Evolutionary conservation across 2,888 invertebrate species (phyloP), one percentile per base, ranked within the genome.

Genomic region (Drosophila nigricruria): DNA sequence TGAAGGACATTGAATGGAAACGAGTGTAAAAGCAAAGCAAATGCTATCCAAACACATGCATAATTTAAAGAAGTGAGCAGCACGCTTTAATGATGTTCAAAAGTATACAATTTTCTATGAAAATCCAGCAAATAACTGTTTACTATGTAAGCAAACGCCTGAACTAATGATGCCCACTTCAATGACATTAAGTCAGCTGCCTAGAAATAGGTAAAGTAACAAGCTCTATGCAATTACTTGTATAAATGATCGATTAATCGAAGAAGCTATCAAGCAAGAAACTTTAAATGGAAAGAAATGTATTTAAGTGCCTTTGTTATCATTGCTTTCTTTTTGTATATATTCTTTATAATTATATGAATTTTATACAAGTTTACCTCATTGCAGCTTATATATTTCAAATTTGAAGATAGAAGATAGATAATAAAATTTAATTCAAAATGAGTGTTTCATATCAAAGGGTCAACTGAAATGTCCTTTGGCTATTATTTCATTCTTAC

Each of bases 1-100:
- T 58, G 45, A 52, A 58, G 49, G 59, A 58, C 68, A 34, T 34
- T 62, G 25, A 23, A 30, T 23, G 30, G 6, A 45, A 30, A 20
- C 16, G 12, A 20, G 49, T 8, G 25, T 1, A 40, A 36, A 36
- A 38, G 25, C 70, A 59, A 27, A 12, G 53, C 65, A 56, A 47
- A 67, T 38, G 56, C 40, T 40, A 10, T 18, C 14, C 27, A 30
- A 16, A 23, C 47, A 34, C 16, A 38, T 43, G 18, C 12, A 42
- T 43, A 50, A 50, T 50, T 50, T 38, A 67, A 34, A 6, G 16
- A 53, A 34, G 32, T 12, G 4, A 18, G 16, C 6, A 4, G 12
- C 3, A 12, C 5, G 8, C 0, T 50, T 9, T n/a, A 27, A 56
- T 18, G 10, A 16, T n/a, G 6, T 9, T 32, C 25, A n/a, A 16